Evolutionary conservation across 2,797 vertebrate species (phyloP).

Genomic region (Danio kyathit): DNA sequence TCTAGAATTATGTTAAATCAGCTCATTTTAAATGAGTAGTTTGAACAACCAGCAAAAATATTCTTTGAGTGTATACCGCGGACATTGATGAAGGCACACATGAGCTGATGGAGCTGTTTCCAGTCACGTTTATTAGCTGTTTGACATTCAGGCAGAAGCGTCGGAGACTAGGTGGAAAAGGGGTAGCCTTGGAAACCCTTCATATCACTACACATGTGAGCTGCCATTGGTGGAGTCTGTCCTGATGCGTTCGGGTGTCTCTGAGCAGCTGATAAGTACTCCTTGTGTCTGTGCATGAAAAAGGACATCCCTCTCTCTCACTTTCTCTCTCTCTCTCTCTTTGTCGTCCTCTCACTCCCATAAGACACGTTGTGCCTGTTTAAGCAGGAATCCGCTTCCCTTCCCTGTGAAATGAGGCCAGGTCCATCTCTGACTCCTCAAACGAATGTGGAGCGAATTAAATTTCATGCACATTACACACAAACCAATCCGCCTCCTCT

Average conservation of each 20-base stretch:
- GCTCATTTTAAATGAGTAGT: no score
- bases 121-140: slow-evolving; percentile 67
- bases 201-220: slow-evolving; percentile 60
- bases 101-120: slow-evolving; percentile 39
- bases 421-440: slow-evolving; percentile 50
- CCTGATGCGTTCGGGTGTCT: slow-evolving; percentile 50
- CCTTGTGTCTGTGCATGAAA: slow-evolving; percentile 66
- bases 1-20: no score
- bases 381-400: slow-evolving; percentile 68
- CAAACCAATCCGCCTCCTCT: not conserved
- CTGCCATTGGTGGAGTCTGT: slow-evolving; percentile 69
- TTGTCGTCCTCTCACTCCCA: slow-evolving; percentile 56
- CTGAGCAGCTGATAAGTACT: slow-evolving; percentile 62
- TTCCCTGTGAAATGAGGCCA: slow-evolving; percentile 68
- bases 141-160: slow-evolving; percentile 73
- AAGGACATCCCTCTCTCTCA: slow-evolving; percentile 62
- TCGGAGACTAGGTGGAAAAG: slow-evolving; percentile 34
- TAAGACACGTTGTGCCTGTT: slow-evolving; percentile 63
- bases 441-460: slow-evolving; percentile 12
- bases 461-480: slow-evolving; percentile 3
- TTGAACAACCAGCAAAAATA: no score
- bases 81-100: slow-evolving; percentile 30
- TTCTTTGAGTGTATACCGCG: no score
- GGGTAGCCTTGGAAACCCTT: slow-evolving; percentile 79
- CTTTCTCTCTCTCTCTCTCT: slow-evolving; percentile 35